Evolutionary conservation across 2,888 invertebrate species (phyloP).

Genomic region (Andricus curvator): DNA sequence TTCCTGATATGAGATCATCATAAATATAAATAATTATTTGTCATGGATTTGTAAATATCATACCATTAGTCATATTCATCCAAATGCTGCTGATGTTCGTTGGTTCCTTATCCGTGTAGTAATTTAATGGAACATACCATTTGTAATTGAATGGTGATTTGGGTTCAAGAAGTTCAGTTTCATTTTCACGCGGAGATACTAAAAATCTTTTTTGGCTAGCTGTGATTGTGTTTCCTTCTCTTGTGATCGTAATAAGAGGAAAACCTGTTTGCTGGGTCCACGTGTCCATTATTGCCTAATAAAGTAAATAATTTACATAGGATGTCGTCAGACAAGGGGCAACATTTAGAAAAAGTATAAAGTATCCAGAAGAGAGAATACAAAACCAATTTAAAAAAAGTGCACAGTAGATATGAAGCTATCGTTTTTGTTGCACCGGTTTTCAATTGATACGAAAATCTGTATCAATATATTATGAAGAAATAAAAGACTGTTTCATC

Average conservation of each 20-base stretch:
- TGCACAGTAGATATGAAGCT: no score
- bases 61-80: slow-evolving; percentile 91
- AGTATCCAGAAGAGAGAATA: not conserved
- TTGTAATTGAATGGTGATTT: slow-evolving; percentile 82
- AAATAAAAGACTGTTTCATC: no score
- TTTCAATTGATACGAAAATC: no score
- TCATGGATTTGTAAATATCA: not conserved
- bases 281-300: slow-evolving; percentile 85
- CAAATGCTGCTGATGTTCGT: slow-evolving; percentile 83
- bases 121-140: slow-evolving; percentile 90
- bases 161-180: slow-evolving; percentile 77
- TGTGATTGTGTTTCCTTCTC: slow-evolving; percentile 82
- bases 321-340: not conserved
- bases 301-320: slow-evolving; percentile 38
- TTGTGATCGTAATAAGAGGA: slow-evolving; percentile 85
- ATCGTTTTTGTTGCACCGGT: no score
- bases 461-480: no score
- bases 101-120: slow-evolving; percentile 84
- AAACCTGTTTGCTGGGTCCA: slow-evolving; percentile 93
- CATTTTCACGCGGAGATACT: slow-evolving; percentile 79
- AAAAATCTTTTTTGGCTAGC: slow-evolving; percentile 85
- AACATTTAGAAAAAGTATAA: not conserved
- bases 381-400: not conserved
- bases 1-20: no score
- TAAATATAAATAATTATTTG: no score